A percentile compares a stretch with the other conserved stretches of the same genome.
Evolutionary conservation across 2,797 vertebrate genomes (phyloP).

Genomic region (Heliangelus exortis): DNA sequence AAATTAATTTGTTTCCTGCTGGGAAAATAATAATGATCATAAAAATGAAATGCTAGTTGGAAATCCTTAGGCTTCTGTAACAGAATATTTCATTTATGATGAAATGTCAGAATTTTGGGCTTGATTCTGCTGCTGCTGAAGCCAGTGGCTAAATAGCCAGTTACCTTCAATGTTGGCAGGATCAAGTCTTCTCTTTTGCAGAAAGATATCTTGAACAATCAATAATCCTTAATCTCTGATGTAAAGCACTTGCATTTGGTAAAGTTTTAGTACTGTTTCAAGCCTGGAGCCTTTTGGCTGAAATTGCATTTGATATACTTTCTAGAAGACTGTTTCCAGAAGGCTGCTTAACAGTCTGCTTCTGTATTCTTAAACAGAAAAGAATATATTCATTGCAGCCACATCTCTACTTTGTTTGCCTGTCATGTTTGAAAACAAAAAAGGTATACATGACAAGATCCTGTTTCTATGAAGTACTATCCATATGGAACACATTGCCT

Average conservation of each 20-base stretch:
- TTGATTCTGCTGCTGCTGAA: background rate
- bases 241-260: conserved; percentile 54
- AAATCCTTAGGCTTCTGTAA: background rate
- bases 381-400: background rate
- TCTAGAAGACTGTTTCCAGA: background rate
- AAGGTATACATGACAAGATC: background rate
- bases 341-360: background rate
- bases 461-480: background rate
- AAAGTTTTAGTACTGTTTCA: conserved; percentile 40
- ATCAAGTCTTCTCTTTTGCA: conserved; percentile 16
- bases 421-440: background rate
- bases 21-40: conserved; percentile 11
- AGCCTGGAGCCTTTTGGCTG: conserved; percentile 14
- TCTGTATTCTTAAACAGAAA: conserved; percentile 22
- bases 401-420: background rate
- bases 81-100: conserved; percentile 22
- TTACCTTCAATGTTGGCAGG: background rate
- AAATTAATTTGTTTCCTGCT: conserved; percentile 17
- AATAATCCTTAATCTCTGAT: conserved; percentile 62
- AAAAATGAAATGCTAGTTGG: conserved; percentile 23
- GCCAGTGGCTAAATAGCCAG: conserved; percentile 24
- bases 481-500: background rate
- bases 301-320: background rate
- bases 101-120: conserved; percentile 14
- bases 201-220: conserved; percentile 15